Percentiles rank a stretch among this genome's conserved stretches.
Evolutionary conservation across 2,113 vertebrate genomes (phyloP).

Genomic region (Halcyon senegalensis): DNA sequence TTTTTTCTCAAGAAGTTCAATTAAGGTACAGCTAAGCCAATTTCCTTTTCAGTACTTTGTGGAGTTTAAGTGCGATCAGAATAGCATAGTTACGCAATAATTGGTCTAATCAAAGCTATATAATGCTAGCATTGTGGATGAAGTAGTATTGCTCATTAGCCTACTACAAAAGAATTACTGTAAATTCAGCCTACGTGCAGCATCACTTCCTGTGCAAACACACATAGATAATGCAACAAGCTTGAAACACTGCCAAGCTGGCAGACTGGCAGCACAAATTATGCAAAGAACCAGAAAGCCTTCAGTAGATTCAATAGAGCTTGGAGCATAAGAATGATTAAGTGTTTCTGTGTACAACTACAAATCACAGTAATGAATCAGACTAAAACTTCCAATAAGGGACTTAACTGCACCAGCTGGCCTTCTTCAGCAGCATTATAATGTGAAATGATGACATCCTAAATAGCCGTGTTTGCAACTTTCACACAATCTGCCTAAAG

Average conservation of each 20-base stretch:
- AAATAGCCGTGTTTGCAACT: constrained; percentile 49
- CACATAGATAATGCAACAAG: constrained; percentile 59
- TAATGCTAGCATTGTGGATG: constrained; percentile 25
- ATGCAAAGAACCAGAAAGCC: constrained; percentile 72
- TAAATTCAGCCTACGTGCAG: constrained; percentile 56
- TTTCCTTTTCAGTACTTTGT: background rate
- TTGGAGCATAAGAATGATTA: constrained; percentile 71
- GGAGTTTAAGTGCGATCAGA: background rate
- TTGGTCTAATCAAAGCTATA: constrained; percentile 49
- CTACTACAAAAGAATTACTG: constrained; percentile 56
- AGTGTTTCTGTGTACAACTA: constrained; percentile 73
- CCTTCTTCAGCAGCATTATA: constrained; percentile 51
- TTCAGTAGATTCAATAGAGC: constrained; percentile 65
- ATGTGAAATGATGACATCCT: constrained; percentile 62
- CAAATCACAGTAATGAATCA: constrained; percentile 79
- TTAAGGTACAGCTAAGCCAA: constrained; percentile 2
- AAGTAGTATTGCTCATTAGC: constrained; percentile 42
- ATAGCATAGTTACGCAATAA: constrained; percentile 5
- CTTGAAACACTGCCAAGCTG: constrained; percentile 65
- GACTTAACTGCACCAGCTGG: constrained; percentile 74
- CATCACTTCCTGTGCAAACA: constrained; percentile 69
- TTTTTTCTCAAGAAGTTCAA: constrained; percentile 36
- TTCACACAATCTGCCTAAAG: background rate
- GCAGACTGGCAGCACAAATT: constrained; percentile 73
- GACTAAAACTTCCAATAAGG: constrained; percentile 73